Conservation (phyloP, 2,797 vertebrate species). For the Galaxias olidus region DNA sequence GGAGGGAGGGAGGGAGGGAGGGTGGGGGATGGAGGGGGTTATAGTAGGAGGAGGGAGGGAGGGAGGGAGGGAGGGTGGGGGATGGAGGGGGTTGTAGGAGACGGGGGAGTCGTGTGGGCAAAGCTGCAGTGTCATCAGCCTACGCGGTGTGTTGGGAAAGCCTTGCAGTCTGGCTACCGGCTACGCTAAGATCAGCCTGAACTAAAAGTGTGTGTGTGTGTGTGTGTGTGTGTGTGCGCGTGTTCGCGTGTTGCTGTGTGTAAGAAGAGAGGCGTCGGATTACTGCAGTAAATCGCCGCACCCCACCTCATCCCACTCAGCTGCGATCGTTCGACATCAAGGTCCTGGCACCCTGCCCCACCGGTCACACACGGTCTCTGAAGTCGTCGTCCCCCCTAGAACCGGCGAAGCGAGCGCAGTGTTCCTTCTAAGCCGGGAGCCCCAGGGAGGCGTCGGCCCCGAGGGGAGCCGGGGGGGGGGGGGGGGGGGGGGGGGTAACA, state of each 20-base stretch:
- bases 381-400: constrained; percentile 29
- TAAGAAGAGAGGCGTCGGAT: constrained; percentile 33
- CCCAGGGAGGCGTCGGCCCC: constrained; percentile 26
- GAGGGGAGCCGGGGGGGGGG: constrained; percentile 18
- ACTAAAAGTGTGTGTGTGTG: neutral
- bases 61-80: constrained; percentile 19
- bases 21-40: constrained; percentile 20
- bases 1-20: too few species aligned
- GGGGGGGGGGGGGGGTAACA: constrained; percentile 22
- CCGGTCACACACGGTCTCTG: constrained; percentile 23
- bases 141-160: too few species aligned
- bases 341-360: constrained; percentile 33
- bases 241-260: neutral
- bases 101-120: constrained; percentile 1
- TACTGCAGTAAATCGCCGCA: constrained; percentile 49
- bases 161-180: too few species aligned
- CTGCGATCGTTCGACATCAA: constrained; percentile 34
- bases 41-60: constrained; percentile 22
- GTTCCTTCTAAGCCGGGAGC: constrained; percentile 16
- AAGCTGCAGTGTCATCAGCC: too few species aligned
- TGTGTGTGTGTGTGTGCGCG: neutral
- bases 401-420: constrained; percentile 25
- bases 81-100: constrained; percentile 28
- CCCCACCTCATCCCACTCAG: constrained; percentile 43
- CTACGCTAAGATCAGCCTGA: too few species aligned